These are phyloP conservation scores for Acyrthosiphon pisum DNA, from an alignment of 1,140 invertebrate species.

Conservation along the genomic window DNA sequence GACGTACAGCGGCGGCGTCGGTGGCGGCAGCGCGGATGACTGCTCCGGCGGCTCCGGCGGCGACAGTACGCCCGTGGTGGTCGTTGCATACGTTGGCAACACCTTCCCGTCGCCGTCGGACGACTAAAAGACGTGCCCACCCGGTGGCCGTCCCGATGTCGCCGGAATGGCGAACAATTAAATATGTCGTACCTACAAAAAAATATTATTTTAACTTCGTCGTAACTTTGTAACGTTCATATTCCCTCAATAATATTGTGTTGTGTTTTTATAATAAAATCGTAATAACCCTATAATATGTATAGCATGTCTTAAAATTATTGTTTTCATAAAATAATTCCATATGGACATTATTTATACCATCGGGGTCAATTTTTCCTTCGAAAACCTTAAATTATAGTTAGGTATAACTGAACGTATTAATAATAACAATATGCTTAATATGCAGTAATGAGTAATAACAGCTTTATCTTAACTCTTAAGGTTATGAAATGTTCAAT, in stretches of 20 bases:
- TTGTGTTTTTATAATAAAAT: not conserved
- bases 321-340: not conserved
- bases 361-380: no score
- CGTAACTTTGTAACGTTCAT: not conserved
- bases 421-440: not conserved
- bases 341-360: not conserved
- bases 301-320: not conserved
- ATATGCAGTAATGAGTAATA: no score
- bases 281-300: not conserved
- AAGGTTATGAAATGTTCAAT: no score
- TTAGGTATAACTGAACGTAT: not conserved
- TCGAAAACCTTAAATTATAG: not conserved
- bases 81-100: constrained; percentile 26
- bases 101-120: not conserved
- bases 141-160: not conserved
- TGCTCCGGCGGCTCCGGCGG: not conserved
- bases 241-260: not conserved
- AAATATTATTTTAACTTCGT: not conserved
- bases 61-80: not conserved
- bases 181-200: not conserved
- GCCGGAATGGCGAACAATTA: not conserved
- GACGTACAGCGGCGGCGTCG: not conserved
- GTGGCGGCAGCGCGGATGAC: not conserved
- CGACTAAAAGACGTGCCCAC: not conserved
- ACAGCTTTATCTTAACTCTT: no score